Evolutionary conservation across 1,140 invertebrate species (phyloP).

Genomic region (Megalonaias nervosa): DNA sequence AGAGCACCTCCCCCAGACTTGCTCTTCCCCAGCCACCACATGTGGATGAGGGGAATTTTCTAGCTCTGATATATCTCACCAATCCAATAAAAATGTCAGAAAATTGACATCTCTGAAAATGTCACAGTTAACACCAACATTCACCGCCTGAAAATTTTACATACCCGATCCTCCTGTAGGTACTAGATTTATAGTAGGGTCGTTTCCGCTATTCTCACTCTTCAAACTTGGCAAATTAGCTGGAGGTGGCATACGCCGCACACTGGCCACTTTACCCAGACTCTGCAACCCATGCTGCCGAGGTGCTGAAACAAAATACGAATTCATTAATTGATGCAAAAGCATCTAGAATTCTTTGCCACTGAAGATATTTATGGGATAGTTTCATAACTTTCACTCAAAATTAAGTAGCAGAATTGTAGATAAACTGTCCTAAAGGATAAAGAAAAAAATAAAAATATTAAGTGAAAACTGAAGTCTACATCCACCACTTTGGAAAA

Average conservation of each 20-base stretch:
- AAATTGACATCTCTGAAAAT: too few relatives aligned
- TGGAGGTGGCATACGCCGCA: slow-evolving; percentile 89
- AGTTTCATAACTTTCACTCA: too few relatives aligned
- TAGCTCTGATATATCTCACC: too few relatives aligned
- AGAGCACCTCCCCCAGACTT: too few relatives aligned
- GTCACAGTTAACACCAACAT: background rate
- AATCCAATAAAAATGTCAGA: too few relatives aligned
- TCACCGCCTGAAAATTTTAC: background rate
- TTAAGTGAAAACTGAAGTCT: too few relatives aligned
- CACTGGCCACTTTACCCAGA: slow-evolving; percentile 96
- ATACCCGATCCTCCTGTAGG: slow-evolving; percentile 78
- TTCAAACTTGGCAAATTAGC: slow-evolving; percentile 98
- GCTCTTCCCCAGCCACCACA: too few relatives aligned
- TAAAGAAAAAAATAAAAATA: too few relatives aligned
- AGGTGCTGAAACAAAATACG: slow-evolving; percentile 76
- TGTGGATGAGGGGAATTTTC: too few relatives aligned
- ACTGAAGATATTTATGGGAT: background rate
- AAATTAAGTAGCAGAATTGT: too few relatives aligned
- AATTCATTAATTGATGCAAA: background rate
- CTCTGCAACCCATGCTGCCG: slow-evolving; percentile 99
- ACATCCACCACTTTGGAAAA: too few relatives aligned
- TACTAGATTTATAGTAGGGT: slow-evolving; percentile 82
- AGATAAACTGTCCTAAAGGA: too few relatives aligned
- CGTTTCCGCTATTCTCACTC: slow-evolving; percentile 88
- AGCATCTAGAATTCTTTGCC: background rate